Base-by-base conservation (phyloP, 2,797 vertebrate species). In the Hoplostethus mediterraneus region DNA sequence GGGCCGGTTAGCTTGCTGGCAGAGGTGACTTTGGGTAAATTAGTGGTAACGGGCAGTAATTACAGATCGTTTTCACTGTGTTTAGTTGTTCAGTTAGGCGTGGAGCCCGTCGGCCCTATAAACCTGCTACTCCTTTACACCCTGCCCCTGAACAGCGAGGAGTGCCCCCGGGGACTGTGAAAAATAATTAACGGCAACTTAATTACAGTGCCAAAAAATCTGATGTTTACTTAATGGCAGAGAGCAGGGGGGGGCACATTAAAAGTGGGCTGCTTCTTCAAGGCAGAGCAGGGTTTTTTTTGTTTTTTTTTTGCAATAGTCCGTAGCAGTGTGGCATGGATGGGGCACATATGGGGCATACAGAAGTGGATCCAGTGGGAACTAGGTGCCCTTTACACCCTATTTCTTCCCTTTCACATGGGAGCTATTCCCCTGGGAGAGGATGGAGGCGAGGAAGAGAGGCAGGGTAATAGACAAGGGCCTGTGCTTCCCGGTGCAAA, bases 321-420 rank as follows among this genome's bases (percentile, higher is more conserved):
- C 64, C 66, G 53, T 56, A 77, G 76, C 49, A 48, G 77, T 77
- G 80, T 89, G 90, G 85, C 87, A 87, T 30, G 47, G 78, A 82
- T 73, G 75, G 89, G 90, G 88, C 90, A 91, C 82, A 87, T 85
- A 87, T 78, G 74, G 87, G 90, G 84, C 82, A 83, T 8, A 47
- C 65, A 87, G 70, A 82, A 82, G 62, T 11, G 61, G 81, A 84
- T 90, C 89, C 89, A 94, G 81, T 92, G 92, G 92, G 90, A 94
- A 93, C 91, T 91, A 55, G 0, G 66, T 90, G 90, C 77, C 93
- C 91, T 92, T 92, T 92, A 88, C 79, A 85, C 88, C 84, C 83
- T 66, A 73, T 86, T 86, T 90, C 84, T 85, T 92, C 66, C 71
- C 55, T 85, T 90, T 92, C 87, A 58, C 91, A 90, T 87, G 84